Evolutionary conservation across 2,797 vertebrate species (phyloP), one percentile per base, ranked within the genome.

Genomic region (Tiaroga cobitis): DNA sequence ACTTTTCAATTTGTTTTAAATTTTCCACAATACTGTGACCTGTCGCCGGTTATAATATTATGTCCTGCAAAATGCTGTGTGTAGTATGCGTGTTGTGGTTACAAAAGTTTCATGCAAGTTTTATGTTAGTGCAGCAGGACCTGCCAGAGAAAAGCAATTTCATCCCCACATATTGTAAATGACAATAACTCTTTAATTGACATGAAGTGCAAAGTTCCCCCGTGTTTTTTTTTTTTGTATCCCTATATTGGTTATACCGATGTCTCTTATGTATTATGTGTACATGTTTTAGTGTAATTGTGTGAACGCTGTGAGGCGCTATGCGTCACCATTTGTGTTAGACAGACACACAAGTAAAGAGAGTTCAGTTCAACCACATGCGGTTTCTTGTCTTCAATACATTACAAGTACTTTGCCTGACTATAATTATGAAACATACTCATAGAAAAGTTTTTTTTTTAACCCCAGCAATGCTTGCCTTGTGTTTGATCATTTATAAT

Each of bases 311-410:
- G 43, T 43, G 11, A 43, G 43, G 43, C 43, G 13, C 43, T 43
- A 43, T 13, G 43, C 43, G 3, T 43, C 43, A 43, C 43, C 11
- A 43, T 43, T 11, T 43, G 13, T 43, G 3, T 9, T 15, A 5
- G 4, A 49, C 15, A 49, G 34, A 37, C 46, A 49, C 15, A 15
- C 15, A 16, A 16, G 39, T 41, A 43, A 18, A 51, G 49, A 5
- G 16, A 18, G 19, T 76, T 76, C 32, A 56, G 74, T 56, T 76
- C 49, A 76, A n/a, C 32, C 74, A 76, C 49, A 76, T 49, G 3
- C 4, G 8, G 7, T 74, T n/a, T 74, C 72, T 0, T 26, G 26
- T 51, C 26, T 32, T 74, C 43, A 74, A 32, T 51, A 51, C 16
- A 32, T 51, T 51, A 51, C 72, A 34, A 26, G 6, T 43, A 69